Percentiles rank a stretch among this genome's conserved stretches.
Conservation (phyloP, 1,140 invertebrate species). For the Orchestia grillus region DNA sequence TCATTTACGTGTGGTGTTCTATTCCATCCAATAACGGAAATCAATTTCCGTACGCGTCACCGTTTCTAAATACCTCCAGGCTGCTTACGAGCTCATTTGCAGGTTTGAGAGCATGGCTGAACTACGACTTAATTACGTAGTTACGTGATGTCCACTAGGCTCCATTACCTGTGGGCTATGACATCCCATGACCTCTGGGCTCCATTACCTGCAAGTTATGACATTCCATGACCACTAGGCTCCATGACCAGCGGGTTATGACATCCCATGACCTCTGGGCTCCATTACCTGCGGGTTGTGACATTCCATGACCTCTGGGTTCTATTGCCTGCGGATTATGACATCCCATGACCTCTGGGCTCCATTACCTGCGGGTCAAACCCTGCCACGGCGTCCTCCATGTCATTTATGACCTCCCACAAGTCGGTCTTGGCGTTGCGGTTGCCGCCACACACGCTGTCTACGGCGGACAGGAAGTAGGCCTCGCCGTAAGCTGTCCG, state of each 20-base stretch:
- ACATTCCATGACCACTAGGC: neutral
- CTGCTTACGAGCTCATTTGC: no score
- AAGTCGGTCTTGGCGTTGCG: constrained; percentile 62
- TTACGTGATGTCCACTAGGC: neutral
- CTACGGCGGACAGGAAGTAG: neutral
- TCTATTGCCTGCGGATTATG: neutral
- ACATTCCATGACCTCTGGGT: neutral
- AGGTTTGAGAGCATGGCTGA: no score
- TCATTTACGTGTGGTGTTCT: no score
- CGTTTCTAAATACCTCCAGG: no score
- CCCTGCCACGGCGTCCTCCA: constrained; percentile 69
- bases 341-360: neutral
- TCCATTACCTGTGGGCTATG: neutral
- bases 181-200: neutral
- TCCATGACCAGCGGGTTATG: neutral
- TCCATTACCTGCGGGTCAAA: constrained; percentile 65
- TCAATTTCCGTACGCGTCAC: no score
- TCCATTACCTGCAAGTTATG: neutral
- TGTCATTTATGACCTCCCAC: constrained; percentile 69
- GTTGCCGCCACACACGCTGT: constrained; percentile 67
- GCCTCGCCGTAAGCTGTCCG: neutral
- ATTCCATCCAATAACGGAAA: no score
- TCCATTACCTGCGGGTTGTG: neutral
- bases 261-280: neutral
- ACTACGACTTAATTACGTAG: no score